These are phyloP conservation scores for Apis dorsata DNA, from an alignment of 1,140 invertebrate species.

Conservation along the genomic window DNA sequence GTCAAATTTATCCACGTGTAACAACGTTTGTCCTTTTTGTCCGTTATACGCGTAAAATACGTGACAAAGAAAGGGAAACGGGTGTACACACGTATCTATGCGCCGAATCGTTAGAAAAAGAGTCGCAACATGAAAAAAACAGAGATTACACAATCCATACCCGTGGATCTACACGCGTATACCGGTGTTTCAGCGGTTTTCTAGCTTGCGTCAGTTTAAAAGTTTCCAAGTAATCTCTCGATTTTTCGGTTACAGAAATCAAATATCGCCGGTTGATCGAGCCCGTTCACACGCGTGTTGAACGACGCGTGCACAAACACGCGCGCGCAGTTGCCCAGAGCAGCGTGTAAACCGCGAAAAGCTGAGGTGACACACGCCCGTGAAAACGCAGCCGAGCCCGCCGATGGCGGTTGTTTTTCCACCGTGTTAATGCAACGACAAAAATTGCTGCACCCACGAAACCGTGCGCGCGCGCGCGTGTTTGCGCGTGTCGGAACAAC, in stretches of 20 bases:
- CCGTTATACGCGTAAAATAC: no score
- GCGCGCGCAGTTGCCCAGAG: no score
- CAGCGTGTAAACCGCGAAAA: constrained; percentile 16
- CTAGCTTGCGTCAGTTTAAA: background rate
- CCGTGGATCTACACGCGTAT: no score
- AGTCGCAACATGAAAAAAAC: background rate
- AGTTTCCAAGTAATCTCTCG: constrained; percentile 29
- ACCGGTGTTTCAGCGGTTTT: background rate
- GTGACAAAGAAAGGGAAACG: background rate
- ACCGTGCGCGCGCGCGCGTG: constrained; percentile 2
- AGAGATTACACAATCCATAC: background rate
- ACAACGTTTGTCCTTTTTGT: no score
- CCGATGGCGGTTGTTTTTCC: constrained; percentile 42
- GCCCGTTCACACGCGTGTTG: background rate
- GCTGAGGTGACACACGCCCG: background rate
- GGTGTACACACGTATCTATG: no score
- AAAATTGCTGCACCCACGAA: constrained; percentile 29
- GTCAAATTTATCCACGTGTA: no score
- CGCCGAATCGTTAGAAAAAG: background rate
- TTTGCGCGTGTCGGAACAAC: constrained; percentile 34
- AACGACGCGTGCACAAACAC: background rate
- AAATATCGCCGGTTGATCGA: constrained; percentile 9
- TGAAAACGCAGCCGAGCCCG: constrained; percentile 13
- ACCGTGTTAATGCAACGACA: constrained; percentile 42
- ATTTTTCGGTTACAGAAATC: constrained; percentile 20